These are phyloP conservation scores for Ageneiosus marmoratus DNA, from an alignment of 2,113 vertebrate genomes.

Conservation along the genomic window DNA sequence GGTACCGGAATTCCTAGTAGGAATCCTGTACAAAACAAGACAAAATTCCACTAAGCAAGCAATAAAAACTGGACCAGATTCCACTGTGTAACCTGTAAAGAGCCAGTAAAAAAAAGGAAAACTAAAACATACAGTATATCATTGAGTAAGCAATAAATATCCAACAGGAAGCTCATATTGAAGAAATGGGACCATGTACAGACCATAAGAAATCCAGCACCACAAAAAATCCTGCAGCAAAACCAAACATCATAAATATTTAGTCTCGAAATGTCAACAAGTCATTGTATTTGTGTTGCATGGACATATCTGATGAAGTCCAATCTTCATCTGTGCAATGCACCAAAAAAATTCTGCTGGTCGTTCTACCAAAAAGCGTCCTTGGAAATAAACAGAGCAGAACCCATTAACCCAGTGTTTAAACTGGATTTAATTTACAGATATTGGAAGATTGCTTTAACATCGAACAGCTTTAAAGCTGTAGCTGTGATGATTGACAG, in stretches of 20 bases:
- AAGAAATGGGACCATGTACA: too few species aligned
- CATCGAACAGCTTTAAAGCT: conserved; percentile 19
- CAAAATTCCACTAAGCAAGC: neutral
- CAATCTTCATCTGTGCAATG: neutral
- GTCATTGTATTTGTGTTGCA: neutral
- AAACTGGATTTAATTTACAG: conserved; percentile 44
- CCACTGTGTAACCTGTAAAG: neutral
- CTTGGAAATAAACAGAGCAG: neutral
- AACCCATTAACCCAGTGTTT: conserved; percentile 27
- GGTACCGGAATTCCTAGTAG: neutral
- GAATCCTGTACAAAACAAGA: neutral
- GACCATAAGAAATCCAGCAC: too few species aligned
- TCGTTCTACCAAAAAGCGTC: conserved; percentile 19
- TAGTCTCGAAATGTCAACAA: neutral
- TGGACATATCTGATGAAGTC: neutral
- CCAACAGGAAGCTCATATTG: neutral
- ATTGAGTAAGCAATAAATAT: neutral
- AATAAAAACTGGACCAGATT: neutral
- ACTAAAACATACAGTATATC: neutral
- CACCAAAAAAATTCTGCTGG: conserved; percentile 18
- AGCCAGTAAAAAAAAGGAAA: neutral
- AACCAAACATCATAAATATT: neutral
- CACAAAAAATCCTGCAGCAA: neutral
- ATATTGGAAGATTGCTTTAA: conserved; percentile 31
- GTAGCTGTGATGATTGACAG: neutral